phyloP scores from a whole-genome alignment of 2,888 invertebrate species.

The Pyrgus malvae region DNA sequence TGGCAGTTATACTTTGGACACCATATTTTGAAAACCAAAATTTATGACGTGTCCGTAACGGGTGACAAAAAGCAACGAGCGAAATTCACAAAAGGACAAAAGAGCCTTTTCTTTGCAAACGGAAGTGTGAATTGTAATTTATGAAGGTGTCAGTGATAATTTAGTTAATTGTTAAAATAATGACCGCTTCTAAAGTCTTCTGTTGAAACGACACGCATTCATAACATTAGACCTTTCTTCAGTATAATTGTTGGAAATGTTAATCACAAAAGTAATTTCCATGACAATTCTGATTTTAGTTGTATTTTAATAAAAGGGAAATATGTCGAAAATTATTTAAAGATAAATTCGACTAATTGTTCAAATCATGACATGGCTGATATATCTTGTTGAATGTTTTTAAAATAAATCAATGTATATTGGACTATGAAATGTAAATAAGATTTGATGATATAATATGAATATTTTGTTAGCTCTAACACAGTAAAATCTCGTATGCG shows the following conservation, averaged over 20 bases:
- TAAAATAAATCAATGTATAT: too few relatives aligned
- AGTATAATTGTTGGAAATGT: not conserved
- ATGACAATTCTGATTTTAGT: not conserved
- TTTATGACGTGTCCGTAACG: not conserved
- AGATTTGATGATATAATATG: too few relatives aligned
- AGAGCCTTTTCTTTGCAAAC: not conserved
- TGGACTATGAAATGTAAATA: too few relatives aligned
- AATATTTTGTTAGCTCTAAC: too few relatives aligned
- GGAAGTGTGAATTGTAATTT: conserved; percentile 23
- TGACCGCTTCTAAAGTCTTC: conserved; percentile 4
- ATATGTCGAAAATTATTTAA: too few relatives aligned
- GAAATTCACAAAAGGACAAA: conserved; percentile 16
- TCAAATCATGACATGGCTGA: too few relatives aligned
- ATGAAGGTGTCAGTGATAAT: conserved; percentile 29
- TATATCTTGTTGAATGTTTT: too few relatives aligned
- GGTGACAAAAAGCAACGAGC: not conserved
- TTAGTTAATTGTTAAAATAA: conserved; percentile 28
- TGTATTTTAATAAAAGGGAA: too few relatives aligned
- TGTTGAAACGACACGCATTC: not conserved
- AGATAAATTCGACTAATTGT: too few relatives aligned
- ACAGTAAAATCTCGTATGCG: too few relatives aligned
- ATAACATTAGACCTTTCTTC: conserved; percentile 3
- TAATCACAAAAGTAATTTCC: not conserved
- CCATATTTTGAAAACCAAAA: not conserved
- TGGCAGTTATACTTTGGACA: not conserved